Conservation (phyloP, 2,797 vertebrate genomes). For the Psittacula derbiana region DNA sequence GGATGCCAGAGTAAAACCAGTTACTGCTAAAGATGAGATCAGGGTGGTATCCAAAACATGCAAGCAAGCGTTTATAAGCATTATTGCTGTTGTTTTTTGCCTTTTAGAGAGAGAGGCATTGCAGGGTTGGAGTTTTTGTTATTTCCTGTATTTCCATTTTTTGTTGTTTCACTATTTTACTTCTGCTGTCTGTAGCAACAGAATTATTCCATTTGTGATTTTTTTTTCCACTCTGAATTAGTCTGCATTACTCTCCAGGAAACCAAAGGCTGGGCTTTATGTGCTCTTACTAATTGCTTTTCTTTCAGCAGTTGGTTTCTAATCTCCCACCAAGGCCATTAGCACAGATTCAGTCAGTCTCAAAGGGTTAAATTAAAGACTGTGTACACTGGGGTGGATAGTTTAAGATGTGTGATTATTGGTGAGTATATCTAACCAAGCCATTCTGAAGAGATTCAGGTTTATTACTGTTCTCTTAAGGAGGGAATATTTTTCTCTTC, state of each 20-base stretch:
- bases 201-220: not conserved
- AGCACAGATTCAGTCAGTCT: not conserved
- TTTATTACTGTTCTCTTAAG: not conserved
- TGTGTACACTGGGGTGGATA: not conserved
- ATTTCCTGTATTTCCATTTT: not conserved
- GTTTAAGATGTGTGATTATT: not conserved
- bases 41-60: not conserved
- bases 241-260: not conserved
- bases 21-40: not conserved
- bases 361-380: not conserved
- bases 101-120: not conserved
- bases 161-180: not conserved
- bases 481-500: not conserved
- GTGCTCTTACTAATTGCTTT: not conserved
- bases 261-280: not conserved
- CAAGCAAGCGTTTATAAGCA: not conserved
- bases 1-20: not conserved
- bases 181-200: not conserved
- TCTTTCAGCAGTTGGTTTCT: not conserved
- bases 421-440: not conserved
- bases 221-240: not conserved
- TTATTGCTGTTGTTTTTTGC: not conserved
- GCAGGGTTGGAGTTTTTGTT: not conserved
- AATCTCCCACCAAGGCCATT: not conserved
- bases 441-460: not conserved